These are phyloP conservation scores for Colletes collaris DNA, from an alignment of 2,888 invertebrate genomes.

Conservation along the genomic window DNA sequence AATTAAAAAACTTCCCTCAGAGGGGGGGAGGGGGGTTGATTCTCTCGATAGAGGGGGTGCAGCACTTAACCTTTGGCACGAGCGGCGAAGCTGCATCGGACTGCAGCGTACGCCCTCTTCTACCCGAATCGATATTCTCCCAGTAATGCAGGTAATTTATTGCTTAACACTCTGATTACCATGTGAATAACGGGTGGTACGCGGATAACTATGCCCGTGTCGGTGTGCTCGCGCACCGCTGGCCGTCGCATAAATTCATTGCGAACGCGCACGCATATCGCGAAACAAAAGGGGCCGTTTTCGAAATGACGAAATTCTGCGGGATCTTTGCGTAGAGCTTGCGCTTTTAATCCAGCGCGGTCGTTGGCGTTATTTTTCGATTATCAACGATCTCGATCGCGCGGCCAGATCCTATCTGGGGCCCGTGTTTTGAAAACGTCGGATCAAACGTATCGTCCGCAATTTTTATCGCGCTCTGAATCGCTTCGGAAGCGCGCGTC, in stretches of 20 bases:
- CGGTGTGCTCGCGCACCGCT: constrained; percentile 42
- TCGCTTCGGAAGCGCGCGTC: constrained; percentile 1
- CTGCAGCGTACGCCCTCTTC: constrained; percentile 58
- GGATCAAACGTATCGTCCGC: constrained; percentile 45
- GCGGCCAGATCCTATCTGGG: constrained; percentile 34
- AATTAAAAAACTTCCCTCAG: constrained; percentile 9
- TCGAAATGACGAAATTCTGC: constrained; percentile 36
- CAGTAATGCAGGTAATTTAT: constrained; percentile 69
- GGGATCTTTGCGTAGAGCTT: constrained; percentile 3
- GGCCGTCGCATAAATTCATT: constrained; percentile 34
- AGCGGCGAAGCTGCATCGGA: constrained; percentile 50
- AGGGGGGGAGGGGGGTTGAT: background rate
- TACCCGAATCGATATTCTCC: constrained; percentile 65
- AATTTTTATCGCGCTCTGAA: constrained; percentile 34
- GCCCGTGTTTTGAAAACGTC: constrained; percentile 29
- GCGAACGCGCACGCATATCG: background rate
- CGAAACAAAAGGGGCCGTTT: constrained; percentile 9
- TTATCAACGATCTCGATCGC: constrained; percentile 29
- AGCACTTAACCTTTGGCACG: constrained; percentile 53
- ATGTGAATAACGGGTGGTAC: constrained; percentile 66
- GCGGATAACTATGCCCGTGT: constrained; percentile 56
- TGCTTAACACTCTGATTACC: constrained; percentile 70
- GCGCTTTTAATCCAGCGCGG: background rate
- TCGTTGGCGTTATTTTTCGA: background rate
- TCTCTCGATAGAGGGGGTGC: constrained; percentile 6